Conservation (phyloP, 2,888 invertebrate genomes). For the Tupiocoris notatus region DNA sequence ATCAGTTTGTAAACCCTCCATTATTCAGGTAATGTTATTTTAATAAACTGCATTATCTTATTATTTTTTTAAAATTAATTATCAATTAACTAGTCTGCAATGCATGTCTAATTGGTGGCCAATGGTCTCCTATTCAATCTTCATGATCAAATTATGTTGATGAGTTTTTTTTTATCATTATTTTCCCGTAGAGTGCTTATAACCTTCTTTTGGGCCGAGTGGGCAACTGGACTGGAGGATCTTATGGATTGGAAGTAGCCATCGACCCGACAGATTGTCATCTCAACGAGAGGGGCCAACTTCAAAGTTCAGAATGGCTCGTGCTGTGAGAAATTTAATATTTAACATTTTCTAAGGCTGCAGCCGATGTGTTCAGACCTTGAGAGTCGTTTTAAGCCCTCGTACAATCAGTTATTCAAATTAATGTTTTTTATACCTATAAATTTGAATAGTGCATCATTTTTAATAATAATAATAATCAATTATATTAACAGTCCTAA, state of each 20-base stretch:
- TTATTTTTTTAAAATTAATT: no score
- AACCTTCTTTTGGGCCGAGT: constrained; percentile 6
- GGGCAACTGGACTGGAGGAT: not conserved
- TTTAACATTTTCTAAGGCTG: no score
- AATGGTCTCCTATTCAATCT: not conserved
- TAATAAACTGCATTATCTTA: not conserved
- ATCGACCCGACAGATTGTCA: constrained; percentile 50
- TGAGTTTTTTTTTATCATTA: not conserved
- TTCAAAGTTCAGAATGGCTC: constrained; percentile 50
- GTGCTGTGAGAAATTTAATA: constrained; percentile 53
- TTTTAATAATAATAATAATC: no score
- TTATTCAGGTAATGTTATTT: constrained; percentile 50
- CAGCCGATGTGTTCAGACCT: no score
- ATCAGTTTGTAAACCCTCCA: constrained; percentile 53
- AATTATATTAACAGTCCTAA: no score
- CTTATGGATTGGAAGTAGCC: constrained; percentile 49
- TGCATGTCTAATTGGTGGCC: no score
- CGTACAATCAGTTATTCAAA: no score
- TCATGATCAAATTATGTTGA: not conserved
- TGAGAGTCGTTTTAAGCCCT: no score
- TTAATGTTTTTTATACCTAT: no score
- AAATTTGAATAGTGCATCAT: no score
- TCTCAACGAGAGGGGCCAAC: constrained; percentile 47
- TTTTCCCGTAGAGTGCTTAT: constrained; percentile 8
- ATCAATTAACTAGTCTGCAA: no score